A percentile compares a stretch with the other conserved stretches of the same genome.
These are phyloP conservation scores for Osmoderma eremita DNA, from an alignment of 2,888 invertebrate genomes.

Conservation along the genomic window DNA sequence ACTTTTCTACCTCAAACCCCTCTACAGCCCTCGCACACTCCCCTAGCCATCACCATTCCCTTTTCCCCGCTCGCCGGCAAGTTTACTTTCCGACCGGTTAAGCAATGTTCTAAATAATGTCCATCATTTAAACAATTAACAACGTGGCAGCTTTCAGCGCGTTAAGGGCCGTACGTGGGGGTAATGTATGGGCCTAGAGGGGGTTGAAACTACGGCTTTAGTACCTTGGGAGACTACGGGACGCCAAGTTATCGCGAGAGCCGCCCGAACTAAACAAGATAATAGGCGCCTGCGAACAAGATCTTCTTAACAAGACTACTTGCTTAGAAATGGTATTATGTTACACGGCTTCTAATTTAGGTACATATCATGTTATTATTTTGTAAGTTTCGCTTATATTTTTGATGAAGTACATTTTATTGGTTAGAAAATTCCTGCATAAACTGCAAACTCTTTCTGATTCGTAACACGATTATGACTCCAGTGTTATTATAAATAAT, in stretches of 20 bases:
- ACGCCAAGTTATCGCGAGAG: constrained; percentile 34
- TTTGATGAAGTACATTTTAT: too few relatives aligned
- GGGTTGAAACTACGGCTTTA: constrained; percentile 40
- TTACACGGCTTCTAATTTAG: neutral
- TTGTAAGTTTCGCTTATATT: too few relatives aligned
- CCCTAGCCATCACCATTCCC: neutral
- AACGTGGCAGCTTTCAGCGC: constrained; percentile 49
- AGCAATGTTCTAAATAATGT: constrained; percentile 43
- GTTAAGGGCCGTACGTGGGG: constrained; percentile 40
- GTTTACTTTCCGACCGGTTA: constrained; percentile 12
- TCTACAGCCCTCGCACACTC: neutral
- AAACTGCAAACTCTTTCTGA: too few relatives aligned
- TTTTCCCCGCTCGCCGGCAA: neutral
- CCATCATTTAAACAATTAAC: constrained; percentile 52
- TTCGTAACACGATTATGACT: too few relatives aligned
- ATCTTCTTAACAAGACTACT: constrained; percentile 35
- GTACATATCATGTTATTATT: too few relatives aligned
- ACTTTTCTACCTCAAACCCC: neutral
- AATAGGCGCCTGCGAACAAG: constrained; percentile 30
- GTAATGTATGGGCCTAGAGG: constrained; percentile 46
- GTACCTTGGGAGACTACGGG: constrained; percentile 26
- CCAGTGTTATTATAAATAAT: too few relatives aligned
- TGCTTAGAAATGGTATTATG: constrained; percentile 26
- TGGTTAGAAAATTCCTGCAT: too few relatives aligned
- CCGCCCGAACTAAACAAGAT: constrained; percentile 36